A percentile compares a stretch with the other conserved stretches of the same genome.
These are phyloP conservation scores for Ophion ventricosus DNA, from an alignment of 2,888 invertebrate species.

Conservation along the genomic window DNA sequence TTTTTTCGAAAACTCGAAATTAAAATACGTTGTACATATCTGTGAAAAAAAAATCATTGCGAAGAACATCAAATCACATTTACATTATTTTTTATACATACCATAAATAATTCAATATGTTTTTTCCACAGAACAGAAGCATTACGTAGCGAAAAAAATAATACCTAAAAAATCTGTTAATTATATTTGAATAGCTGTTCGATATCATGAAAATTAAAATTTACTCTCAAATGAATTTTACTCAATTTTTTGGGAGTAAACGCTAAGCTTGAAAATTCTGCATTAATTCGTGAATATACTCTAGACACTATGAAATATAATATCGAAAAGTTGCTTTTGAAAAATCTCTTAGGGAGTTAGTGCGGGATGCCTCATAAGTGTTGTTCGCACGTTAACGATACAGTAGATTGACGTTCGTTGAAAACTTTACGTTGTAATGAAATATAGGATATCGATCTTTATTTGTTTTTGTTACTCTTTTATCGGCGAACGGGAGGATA, in stretches of 20 bases:
- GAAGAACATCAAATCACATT: too few relatives aligned
- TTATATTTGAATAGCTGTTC: too few relatives aligned
- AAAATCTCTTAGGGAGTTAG: background rate
- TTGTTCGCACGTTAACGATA: constrained; percentile 27
- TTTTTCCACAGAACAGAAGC: background rate
- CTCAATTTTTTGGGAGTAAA: background rate
- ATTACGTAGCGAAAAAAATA: background rate
- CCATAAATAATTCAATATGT: background rate
- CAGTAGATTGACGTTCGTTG: constrained; percentile 16
- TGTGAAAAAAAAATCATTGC: too few relatives aligned
- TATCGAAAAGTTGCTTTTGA: background rate
- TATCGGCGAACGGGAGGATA: constrained; percentile 52
- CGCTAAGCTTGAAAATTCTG: background rate
- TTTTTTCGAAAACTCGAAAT: background rate
- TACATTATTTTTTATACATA: background rate
- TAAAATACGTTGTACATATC: too few relatives aligned
- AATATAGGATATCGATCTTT: constrained; percentile 40
- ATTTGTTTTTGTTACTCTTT: constrained; percentile 37
- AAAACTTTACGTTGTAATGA: constrained; percentile 47
- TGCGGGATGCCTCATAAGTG: background rate
- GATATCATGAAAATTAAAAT: too few relatives aligned
- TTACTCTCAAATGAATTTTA: too few relatives aligned
- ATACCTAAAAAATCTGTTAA: too few relatives aligned
- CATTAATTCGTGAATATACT: constrained; percentile 14
- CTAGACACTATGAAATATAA: background rate